Conservation (phyloP, 1,140 invertebrate species). For the Armadillidium nasatum region DNA sequence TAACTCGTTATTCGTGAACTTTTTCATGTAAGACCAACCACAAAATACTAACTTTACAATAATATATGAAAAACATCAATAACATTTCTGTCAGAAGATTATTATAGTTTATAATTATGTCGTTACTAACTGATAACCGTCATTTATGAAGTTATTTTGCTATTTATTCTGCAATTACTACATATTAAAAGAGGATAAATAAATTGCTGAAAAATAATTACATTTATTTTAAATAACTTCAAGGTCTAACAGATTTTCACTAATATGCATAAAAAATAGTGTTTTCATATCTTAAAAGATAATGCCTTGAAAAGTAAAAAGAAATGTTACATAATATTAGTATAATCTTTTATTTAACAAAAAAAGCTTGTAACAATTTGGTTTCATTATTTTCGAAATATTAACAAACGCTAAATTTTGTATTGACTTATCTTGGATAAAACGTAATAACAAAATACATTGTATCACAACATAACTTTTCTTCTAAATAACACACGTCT, state of each 20-base stretch:
- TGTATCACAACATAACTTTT: background rate
- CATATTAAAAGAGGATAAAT: too few relatives aligned
- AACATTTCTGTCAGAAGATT: too few relatives aligned
- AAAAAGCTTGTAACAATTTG: background rate
- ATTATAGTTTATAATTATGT: too few relatives aligned
- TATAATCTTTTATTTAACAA: background rate
- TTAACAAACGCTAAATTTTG: background rate
- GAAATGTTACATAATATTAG: background rate
- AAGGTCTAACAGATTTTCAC: background rate
- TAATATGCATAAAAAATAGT: conserved; percentile 4
- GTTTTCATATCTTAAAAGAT: background rate
- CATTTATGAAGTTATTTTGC: too few relatives aligned
- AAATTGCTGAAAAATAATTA: background rate
- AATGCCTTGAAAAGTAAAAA: background rate
- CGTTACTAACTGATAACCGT: too few relatives aligned
- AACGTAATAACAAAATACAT: background rate
- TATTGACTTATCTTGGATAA: background rate
- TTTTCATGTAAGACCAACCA: too few relatives aligned
- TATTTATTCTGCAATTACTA: too few relatives aligned
- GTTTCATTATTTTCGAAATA: background rate
- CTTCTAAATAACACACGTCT: background rate
- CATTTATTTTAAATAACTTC: conserved; percentile 11
- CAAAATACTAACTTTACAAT: too few relatives aligned
- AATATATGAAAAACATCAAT: too few relatives aligned
- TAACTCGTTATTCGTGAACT: too few relatives aligned